Evolutionary conservation across 2,888 invertebrate genomes (phyloP), one percentile per base, ranked within the genome.

Genomic region (Hirtodrosophila trivittata): DNA sequence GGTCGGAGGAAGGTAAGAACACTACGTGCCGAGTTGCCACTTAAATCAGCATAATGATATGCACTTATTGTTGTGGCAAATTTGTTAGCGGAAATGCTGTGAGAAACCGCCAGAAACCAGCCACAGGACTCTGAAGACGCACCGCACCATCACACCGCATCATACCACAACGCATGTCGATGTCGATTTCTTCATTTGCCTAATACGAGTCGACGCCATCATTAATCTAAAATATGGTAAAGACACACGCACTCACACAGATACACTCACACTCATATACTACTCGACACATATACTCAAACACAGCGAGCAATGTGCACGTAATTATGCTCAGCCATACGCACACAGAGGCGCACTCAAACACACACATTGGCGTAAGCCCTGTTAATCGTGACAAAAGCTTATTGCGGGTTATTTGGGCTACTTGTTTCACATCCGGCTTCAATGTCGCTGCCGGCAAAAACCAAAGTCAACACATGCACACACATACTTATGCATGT

Each of bases 311-410:
- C 71, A 74, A 67, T 60, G 75, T 75, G 71, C 71, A 62, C 71
- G 75, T 73, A 73, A 73, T 73, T 73, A 73, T 75, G 73, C 72
- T 73, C 66, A 73, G 54, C 72, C 72, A 76, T 54, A 59, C 57
- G 49, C 77, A 63, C 46, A 35, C 32, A 43, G 47, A 39, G 25
- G 14, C 43, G 51, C 51, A 41, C 45, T 10, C 35, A 39, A 14
- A 9, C 56, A 32, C 37, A 30, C 16, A 32, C 52, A 86, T 73
- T 83, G 80, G 77, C 81, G 84, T 86, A 81, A 81, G 86, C 80
- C 82, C 82, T 83, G 82, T 83, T 83, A 86, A 83, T 86, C 82
- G 82, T 86, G 82, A 83, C 87, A 83, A 83, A 83, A 86, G 87
- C 87, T 86, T 85, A 81, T 81, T 81, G 80, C 80, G 80, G 80